phyloP scores from a whole-genome alignment of 2,113 vertebrate species.

The Candoia aspera region DNA sequence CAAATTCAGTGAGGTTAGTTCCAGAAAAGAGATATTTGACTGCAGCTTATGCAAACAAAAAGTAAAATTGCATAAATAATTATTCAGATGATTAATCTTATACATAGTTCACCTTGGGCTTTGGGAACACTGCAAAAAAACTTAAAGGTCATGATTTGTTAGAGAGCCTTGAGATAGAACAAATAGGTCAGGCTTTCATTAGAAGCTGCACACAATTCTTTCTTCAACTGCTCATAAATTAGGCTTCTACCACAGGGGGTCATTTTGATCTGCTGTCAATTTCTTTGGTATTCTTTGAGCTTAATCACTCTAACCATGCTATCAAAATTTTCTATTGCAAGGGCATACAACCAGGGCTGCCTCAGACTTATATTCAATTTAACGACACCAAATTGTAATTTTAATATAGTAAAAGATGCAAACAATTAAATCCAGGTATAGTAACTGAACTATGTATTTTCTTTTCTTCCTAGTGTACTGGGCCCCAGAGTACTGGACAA shows the following conservation, averaged over 20 bases:
- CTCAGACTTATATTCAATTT: background rate
- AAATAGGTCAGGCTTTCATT: background rate
- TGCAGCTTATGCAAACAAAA: background rate
- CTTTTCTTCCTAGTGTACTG: background rate
- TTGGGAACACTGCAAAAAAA: background rate
- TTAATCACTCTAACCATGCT: background rate
- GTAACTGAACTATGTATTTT: background rate
- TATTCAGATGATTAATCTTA: background rate
- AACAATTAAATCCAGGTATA: background rate
- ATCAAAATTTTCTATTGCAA: background rate
- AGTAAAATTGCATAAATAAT: background rate
- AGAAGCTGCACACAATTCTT: background rate
- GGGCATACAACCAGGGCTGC: background rate
- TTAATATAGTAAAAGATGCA: background rate
- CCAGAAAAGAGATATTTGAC: background rate
- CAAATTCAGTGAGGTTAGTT: background rate
- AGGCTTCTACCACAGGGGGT: background rate
- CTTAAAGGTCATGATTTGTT: background rate
- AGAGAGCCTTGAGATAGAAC: background rate
- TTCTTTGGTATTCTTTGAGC: background rate
- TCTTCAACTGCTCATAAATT: background rate
- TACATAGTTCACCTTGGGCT: background rate
- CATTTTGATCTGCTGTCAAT: background rate
- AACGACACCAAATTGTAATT: background rate
- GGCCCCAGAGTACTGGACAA: too few relatives aligned